Base-by-base conservation (phyloP, 2,888 invertebrate species). In the Apotomis betuletana region DNA sequence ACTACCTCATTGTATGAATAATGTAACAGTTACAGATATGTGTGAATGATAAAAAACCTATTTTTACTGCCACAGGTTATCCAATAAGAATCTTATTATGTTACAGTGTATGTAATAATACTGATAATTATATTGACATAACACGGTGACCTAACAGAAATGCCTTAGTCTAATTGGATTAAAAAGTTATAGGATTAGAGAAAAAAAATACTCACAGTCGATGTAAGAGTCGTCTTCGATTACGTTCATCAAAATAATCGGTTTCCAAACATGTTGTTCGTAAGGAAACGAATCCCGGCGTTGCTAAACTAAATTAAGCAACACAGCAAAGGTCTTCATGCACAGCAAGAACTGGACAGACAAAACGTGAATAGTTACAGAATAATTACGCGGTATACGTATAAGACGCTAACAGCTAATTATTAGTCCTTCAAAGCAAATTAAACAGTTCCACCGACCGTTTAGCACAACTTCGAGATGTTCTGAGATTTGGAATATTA, bases 181-280 rank as follows among this genome's bases (percentile, higher is more conserved):
- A 72, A 74, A 75, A 74, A 71, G 38, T 58, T 70, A 67, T 67
- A 71, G 67, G 65, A 58, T 74, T 74, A 75, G 54, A 67, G 73
- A 49, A 69, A 64, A 68, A 72, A 52, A 63, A 46, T 69, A 78
- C 78, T 77, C 49, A 78, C 78, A 75, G 71, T 76, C 63, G 55
- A 27, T 51, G 60, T 67, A 64, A 62, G 69, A 68, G 46, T 67
- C 60, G 49, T 74, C 74, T 64, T 72, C 70, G 49, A 69, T 65
- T 64, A 74, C 61, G 75, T 49, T 78, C 79, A 77, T 80, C 63
- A 78, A 79, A 78, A 63, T 70, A 74, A 70, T 72, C 62, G 62
- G 73, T 74, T 76, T 74, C 75, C 70, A 69, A 64, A 57, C 69
- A 67, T 70, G 69, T 74, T 74, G 69, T 62, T 67, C 62, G 57